Conservation (phyloP, 2,888 invertebrate species). For the Polydrusus cervinus region DNA sequence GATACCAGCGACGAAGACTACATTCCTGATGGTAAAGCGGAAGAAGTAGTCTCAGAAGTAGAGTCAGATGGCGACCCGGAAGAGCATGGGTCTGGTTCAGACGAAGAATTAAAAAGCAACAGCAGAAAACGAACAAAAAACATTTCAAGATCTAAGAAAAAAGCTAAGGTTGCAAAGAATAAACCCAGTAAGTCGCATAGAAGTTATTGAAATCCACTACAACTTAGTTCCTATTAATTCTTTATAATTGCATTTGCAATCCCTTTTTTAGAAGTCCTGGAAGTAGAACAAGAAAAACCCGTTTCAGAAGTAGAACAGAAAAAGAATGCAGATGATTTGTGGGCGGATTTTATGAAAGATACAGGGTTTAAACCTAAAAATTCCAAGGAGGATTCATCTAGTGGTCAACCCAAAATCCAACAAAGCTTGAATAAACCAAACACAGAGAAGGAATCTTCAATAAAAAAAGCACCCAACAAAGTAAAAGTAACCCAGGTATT, state of each 20-base stretch:
- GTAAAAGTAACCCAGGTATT: slow-evolving; percentile 81
- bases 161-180: slow-evolving; percentile 56
- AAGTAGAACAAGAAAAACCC: slow-evolving; percentile 23
- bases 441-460: slow-evolving; percentile 55
- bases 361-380: slow-evolving; percentile 73
- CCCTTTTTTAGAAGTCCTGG: slow-evolving; percentile 6
- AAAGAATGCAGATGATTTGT: slow-evolving; percentile 83
- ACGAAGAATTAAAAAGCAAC: slow-evolving; percentile 66
- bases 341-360: slow-evolving; percentile 86
- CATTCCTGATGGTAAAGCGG: slow-evolving; percentile 76
- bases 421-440: slow-evolving; percentile 50
- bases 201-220: too few relatives aligned
- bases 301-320: slow-evolving; percentile 73
- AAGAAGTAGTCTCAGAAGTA: slow-evolving; percentile 79
- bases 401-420: slow-evolving; percentile 14
- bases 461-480: slow-evolving; percentile 68
- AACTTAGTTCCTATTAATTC: too few relatives aligned
- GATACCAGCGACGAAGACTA: slow-evolving; percentile 88
- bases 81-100: slow-evolving; percentile 75
- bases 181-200: slow-evolving; percentile 57
- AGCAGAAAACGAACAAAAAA: slow-evolving; percentile 60
- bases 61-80: slow-evolving; percentile 79
- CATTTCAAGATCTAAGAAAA: slow-evolving; percentile 57
- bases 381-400: slow-evolving; percentile 41
- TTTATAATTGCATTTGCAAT: too few relatives aligned